Base-by-base conservation (phyloP, 2,113 vertebrate species). In the Macrotis lagotis region DNA sequence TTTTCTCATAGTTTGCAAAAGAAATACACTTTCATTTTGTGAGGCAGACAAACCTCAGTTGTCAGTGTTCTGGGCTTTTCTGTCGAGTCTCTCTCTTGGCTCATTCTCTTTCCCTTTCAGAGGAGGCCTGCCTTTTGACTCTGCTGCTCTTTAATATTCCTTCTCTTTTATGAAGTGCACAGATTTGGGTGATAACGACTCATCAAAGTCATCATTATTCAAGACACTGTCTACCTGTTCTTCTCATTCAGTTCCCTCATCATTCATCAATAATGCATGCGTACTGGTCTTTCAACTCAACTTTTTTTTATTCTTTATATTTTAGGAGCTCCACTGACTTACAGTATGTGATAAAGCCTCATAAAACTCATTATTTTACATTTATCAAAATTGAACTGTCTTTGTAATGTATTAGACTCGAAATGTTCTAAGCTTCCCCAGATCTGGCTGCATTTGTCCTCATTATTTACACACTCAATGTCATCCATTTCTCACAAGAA, bases 181-280 rank as follows among this genome's bases (percentile, higher is more conserved):
- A 97, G 96, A 98, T 98, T 97, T 96, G 95, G 97, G 97, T 3
- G 95, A 97, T 98, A 98, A 97, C 10, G 97, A 98, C 96, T 98
- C 97, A 98, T 98, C 98, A 98, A 98, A 98, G 97, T 97, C 97
- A 98, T 98, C 96, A 97, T 98, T 98, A 98, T 98, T 98, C 98
- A 95, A 96, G 92, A 96, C 92, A 94, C 49, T 97, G 92, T 96
- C 97, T 97, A 96, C 96, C 91, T 95, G 96, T 96, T 98, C 92
- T 97, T 95, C 89, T 96, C 94, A 97, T 98, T 98, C 96, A 95
- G 97, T 98, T 98, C 97, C 95, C 93, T 98, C 95, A 95, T 98
- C 97, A 97, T 96, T 98, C 98, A 98, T 98, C 98, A 98, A 98
- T 98, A 98, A 98, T 97, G 97, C 91, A 95, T 94, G 96, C 59